phyloP scores from a whole-genome alignment of 2,888 invertebrate genomes.

The Lampropteryx suffumata region DNA sequence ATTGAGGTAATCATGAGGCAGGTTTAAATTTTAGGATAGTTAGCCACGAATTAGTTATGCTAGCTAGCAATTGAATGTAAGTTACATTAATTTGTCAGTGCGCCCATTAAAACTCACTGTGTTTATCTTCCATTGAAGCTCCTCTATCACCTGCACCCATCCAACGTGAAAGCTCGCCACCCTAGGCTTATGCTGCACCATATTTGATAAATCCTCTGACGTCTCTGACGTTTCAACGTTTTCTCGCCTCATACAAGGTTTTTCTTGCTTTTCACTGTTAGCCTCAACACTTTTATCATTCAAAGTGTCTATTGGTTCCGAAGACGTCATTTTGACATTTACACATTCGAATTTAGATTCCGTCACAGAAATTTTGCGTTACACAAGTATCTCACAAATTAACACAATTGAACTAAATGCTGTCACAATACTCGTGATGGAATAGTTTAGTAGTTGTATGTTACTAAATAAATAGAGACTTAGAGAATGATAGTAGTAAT shows the following conservation, averaged over 20 bases:
- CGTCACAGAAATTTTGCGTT: constrained; percentile 19
- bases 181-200: constrained; percentile 35
- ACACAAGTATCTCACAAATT: too few species aligned
- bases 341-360: constrained; percentile 24
- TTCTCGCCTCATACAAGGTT: constrained; percentile 25
- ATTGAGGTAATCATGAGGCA: not conserved
- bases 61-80: constrained; percentile 20
- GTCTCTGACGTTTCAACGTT: constrained; percentile 25
- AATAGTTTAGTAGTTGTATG: constrained; percentile 21
- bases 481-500: constrained; percentile 47
- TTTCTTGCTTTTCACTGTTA: constrained; percentile 18
- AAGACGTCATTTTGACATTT: constrained; percentile 47
- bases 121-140: constrained; percentile 59
- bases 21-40: not conserved
- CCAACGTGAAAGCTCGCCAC: constrained; percentile 52
- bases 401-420: constrained; percentile 16
- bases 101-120: constrained; percentile 52
- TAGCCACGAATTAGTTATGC: not conserved
- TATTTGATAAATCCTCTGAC: constrained; percentile 5
- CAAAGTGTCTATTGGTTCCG: constrained; percentile 35
- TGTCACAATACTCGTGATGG: constrained; percentile 10
- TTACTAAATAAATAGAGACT: constrained; percentile 40
- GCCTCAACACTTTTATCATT: constrained; percentile 44
- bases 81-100: constrained; percentile 21
- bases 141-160: constrained; percentile 70